Evolutionary conservation across 2,113 vertebrate genomes (phyloP).

Genomic region (Pelusios castaneus): DNA sequence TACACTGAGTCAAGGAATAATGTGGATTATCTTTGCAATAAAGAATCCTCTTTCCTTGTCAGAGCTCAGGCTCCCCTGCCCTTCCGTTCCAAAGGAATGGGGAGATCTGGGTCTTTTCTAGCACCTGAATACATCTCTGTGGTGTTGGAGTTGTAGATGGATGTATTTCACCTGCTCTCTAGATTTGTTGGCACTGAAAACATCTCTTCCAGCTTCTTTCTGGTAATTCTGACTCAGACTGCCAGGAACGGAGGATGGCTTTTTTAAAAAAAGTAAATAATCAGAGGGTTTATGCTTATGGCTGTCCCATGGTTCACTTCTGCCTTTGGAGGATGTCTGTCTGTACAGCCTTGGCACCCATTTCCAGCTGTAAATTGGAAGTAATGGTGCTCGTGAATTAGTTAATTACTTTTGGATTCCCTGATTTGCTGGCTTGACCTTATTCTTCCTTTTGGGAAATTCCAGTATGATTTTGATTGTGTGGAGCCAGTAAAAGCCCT

Average conservation of each 20-base stretch:
- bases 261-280: slow-evolving; percentile 14
- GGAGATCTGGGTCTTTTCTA: not conserved
- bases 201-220: slow-evolving; percentile 67
- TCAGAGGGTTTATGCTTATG: slow-evolving; percentile 7
- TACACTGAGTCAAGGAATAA: not conserved
- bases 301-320: slow-evolving; percentile 35
- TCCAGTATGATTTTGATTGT: slow-evolving; percentile 4
- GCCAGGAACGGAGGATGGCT: slow-evolving; percentile 66
- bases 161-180: slow-evolving; percentile 65
- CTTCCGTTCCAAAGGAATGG: not conserved
- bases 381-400: not conserved
- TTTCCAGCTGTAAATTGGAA: not conserved
- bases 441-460: not conserved
- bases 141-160: slow-evolving; percentile 56
- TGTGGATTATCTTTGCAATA: accelerated
- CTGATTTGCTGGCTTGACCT: not conserved
- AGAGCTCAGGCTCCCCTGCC: accelerated
- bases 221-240: slow-evolving; percentile 74
- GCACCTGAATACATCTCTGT: not conserved
- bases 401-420: slow-evolving; percentile 9
- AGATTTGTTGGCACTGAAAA: slow-evolving; percentile 59
- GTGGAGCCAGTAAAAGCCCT: slow-evolving; percentile 12
- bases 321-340: not conserved
- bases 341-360: not conserved
- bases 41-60: not conserved